Percentiles rank a stretch among this genome's conserved stretches.
Conservation (phyloP, 2,888 invertebrate species). For the Argyresthia albistria region DNA sequence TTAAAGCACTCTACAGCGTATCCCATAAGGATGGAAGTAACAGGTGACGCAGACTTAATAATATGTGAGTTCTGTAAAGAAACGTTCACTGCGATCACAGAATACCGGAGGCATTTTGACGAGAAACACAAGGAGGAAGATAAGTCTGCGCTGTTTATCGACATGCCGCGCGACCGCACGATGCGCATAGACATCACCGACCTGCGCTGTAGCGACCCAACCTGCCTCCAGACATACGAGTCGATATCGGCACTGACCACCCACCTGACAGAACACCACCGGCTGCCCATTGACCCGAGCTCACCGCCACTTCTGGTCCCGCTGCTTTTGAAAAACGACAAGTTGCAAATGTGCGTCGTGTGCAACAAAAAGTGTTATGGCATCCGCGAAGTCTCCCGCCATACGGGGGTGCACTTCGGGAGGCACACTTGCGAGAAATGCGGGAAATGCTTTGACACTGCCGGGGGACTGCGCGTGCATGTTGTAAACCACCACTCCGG, state of each 20-base stretch:
- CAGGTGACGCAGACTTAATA: constrained; percentile 3
- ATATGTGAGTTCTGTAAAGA: constrained; percentile 12
- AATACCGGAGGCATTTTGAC: constrained; percentile 13
- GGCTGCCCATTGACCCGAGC: background rate
- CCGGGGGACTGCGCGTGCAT: constrained; percentile 43
- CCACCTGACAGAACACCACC: constrained; percentile 3
- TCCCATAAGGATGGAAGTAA: constrained; percentile 9
- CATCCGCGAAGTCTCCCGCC: constrained; percentile 44
- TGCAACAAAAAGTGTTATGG: constrained; percentile 29
- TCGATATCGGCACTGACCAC: background rate
- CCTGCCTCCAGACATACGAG: background rate
- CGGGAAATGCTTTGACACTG: constrained; percentile 50
- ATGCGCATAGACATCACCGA: constrained; percentile 8
- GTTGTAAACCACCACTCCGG: constrained; percentile 44
- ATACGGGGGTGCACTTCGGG: constrained; percentile 52
- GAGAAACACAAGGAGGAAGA: constrained; percentile 11
- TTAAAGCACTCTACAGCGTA: constrained; percentile 15
- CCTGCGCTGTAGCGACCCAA: constrained; percentile 2
- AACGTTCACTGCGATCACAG: constrained; percentile 10
- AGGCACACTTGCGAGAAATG: constrained; percentile 55
- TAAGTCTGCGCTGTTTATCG: constrained; percentile 7
- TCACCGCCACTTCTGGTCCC: background rate
- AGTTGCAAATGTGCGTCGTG: background rate
- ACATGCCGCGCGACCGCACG: background rate
- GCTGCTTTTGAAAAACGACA: background rate